Conservation (phyloP, 1,140 invertebrate genomes). For the Tetramorium alpestre region DNA sequence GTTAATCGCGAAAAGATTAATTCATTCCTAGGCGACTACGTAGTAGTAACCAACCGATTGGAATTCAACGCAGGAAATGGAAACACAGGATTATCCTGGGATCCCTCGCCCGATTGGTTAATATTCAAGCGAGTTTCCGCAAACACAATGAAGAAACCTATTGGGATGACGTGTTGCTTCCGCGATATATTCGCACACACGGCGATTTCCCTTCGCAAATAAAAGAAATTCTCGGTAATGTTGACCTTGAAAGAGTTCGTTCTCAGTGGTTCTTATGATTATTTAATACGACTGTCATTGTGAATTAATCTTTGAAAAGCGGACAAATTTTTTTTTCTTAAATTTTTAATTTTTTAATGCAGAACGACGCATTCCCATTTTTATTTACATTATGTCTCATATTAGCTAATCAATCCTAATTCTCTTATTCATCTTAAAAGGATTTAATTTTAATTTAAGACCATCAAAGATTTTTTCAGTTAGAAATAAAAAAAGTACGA, state of each 20-base stretch:
- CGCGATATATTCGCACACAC: background rate
- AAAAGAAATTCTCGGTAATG: background rate
- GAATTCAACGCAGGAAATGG: slow-evolving; percentile 41
- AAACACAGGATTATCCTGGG: slow-evolving; percentile 39
- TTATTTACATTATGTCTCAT: background rate
- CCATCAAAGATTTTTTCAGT: background rate
- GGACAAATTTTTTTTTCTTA: background rate
- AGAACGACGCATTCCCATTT: background rate
- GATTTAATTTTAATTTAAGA: background rate
- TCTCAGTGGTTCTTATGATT: background rate
- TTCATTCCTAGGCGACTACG: background rate
- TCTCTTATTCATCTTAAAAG: background rate
- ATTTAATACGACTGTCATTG: background rate
- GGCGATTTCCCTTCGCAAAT: background rate
- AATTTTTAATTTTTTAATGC: background rate
- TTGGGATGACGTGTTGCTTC: slow-evolving; percentile 24
- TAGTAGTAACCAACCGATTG: slow-evolving; percentile 1
- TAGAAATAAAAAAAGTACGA: background rate
- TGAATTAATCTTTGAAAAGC: background rate
- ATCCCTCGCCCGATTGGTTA: slow-evolving; percentile 24
- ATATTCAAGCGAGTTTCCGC: slow-evolving; percentile 44
- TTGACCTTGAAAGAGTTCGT: background rate
- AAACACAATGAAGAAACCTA: slow-evolving; percentile 45
- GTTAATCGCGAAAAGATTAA: slow-evolving; percentile 28
- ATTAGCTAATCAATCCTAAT: background rate